Percentiles rank a stretch among this genome's conserved stretches.
Conservation (phyloP, 2,797 vertebrate species). For the Margarornis squamiger region DNA sequence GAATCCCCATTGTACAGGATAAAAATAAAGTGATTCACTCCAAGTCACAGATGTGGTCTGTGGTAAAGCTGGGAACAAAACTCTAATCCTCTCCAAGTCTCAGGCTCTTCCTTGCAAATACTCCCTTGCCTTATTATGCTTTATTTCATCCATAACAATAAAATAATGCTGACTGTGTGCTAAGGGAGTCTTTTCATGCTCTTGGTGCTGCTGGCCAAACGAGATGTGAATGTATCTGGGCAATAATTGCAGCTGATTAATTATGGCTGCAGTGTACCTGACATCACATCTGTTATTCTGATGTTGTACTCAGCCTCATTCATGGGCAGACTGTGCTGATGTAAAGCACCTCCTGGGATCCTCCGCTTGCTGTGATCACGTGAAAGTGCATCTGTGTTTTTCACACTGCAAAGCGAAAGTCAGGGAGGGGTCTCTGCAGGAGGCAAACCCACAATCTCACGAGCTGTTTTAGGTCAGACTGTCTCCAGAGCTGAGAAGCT, state of each 20-base stretch:
- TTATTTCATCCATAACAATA: background rate
- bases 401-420: background rate
- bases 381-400: background rate
- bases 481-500: background rate
- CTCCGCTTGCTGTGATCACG: background rate
- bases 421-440: background rate
- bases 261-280: background rate
- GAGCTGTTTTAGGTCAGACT: background rate
- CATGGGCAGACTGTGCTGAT: background rate
- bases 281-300: background rate
- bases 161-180: background rate
- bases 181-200: background rate
- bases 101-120: background rate
- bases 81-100: background rate
- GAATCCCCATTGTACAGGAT: background rate
- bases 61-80: background rate
- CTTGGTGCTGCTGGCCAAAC: background rate
- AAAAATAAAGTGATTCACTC: background rate
- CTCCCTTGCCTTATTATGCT: background rate
- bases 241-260: background rate
- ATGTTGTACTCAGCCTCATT: background rate
- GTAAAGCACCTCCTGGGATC: background rate
- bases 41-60: background rate
- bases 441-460: background rate
- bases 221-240: background rate